Evolutionary conservation across 1,140 invertebrate genomes (phyloP), one percentile per base, ranked within the genome.

Genomic region (Penaeus japonicus): DNA sequence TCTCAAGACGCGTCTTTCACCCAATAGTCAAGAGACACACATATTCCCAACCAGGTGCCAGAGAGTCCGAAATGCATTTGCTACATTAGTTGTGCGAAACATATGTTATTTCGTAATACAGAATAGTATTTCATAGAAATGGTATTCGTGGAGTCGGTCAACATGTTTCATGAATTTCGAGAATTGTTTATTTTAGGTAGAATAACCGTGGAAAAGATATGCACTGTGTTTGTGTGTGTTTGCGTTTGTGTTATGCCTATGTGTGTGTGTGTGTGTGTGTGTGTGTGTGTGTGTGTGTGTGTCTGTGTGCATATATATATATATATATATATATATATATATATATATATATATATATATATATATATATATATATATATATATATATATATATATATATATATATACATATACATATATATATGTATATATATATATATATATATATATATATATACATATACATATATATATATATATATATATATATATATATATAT

Each of bases 391-490:
- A 65, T 15, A 65, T 24, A 65, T 15, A 65, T 65, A 65, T 65
- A 65, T 65, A 65, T 65, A 65, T 24, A 65, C 30, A 65, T 17
- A 65, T 65, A 65, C 3, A 65, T 65, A 65, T 24, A 65, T 15
- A 65, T 65, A 17, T 65, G 17, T 65, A 65, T 65, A 20, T 4
- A 20, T 65, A 20, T 65, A 65, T 65, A 65, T 65, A 65, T 65
- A 65, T 65, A 65, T 65, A 65, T 65, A 65, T 65, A 65, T 65
- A 65, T 65, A 65, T 65, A 65, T 65, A 65, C 30, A 65, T 65
- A 65, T 5, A 4, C 30, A 15, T 65, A 65, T 65, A 65, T 20
- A 4, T 65, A 15, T 65, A 15, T 20, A 15, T 65, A 15, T 65
- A 65, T 65, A 65, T 65, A 65, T 65, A 65, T 17, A 65, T 65